Conservation (phyloP, 2,113 vertebrate genomes). For the Hemichromis elongatus region DNA sequence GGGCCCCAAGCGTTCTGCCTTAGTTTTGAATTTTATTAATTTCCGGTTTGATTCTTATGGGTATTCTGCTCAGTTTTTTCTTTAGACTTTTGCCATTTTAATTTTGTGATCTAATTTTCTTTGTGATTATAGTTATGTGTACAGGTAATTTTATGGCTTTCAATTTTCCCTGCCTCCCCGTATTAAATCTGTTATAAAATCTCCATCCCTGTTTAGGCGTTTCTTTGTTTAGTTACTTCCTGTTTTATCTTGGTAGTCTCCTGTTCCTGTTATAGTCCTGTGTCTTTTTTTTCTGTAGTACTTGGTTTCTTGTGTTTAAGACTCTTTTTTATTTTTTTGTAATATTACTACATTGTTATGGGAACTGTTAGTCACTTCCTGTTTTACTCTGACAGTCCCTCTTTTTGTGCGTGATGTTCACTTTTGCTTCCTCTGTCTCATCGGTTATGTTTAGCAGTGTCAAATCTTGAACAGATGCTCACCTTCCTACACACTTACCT, state of each 20-base stretch:
- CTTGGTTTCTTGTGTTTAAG: not conserved
- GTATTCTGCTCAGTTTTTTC: not conserved
- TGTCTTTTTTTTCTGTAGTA: accelerated
- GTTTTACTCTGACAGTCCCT: accelerated
- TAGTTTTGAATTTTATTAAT: not conserved
- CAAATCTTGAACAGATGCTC: not conserved
- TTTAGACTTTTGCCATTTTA: not conserved
- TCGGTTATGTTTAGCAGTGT: not conserved
- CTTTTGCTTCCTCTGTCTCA: not conserved
- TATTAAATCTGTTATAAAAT: not conserved
- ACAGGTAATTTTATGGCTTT: too few species aligned
- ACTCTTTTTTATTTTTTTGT: not conserved
- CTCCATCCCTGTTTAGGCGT: not conserved
- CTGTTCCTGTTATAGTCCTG: accelerated
- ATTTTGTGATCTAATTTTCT: too few species aligned
- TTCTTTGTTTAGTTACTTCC: not conserved
- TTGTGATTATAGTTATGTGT: too few species aligned
- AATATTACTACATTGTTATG: not conserved
- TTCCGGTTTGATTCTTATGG: not conserved
- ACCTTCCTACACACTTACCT: not conserved
- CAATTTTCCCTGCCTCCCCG: too few species aligned
- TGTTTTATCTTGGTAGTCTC: not conserved
- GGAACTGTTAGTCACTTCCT: accelerated
- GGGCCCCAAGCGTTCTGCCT: not conserved
- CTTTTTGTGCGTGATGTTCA: not conserved